Evolutionary conservation across 2,113 vertebrate species (phyloP).

Genomic region (Psophia crepitans): DNA sequence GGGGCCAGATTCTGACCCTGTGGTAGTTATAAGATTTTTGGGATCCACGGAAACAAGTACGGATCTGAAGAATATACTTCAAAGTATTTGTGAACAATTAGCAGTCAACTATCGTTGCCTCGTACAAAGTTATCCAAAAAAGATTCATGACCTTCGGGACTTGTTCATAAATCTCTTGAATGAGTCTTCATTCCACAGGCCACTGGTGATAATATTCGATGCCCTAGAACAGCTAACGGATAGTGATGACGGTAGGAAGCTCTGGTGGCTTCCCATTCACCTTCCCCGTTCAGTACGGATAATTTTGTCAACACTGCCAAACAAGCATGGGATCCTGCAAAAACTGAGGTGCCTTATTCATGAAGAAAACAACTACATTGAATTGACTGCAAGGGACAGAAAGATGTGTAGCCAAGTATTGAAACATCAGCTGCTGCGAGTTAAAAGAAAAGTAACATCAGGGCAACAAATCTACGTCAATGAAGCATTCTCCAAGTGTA

Average conservation of each 20-base stretch:
- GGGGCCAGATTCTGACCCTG: slow-evolving; percentile 93
- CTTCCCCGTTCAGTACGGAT: slow-evolving; percentile 93
- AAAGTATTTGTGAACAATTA: slow-evolving; percentile 95
- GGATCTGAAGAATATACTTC: slow-evolving; percentile 89
- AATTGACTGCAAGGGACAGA: slow-evolving; percentile 88
- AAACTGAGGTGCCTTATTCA: slow-evolving; percentile 92
- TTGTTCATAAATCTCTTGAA: slow-evolving; percentile 92
- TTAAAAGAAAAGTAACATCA: slow-evolving; percentile 96
- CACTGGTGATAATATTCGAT: slow-evolving; percentile 91
- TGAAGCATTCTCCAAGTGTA: slow-evolving; percentile 94
- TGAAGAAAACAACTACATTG: slow-evolving; percentile 89
- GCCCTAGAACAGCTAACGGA: slow-evolving; percentile 93
- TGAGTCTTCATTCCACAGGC: slow-evolving; percentile 91
- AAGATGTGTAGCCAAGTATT: slow-evolving; percentile 97
- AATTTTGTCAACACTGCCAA: slow-evolving; percentile 94
- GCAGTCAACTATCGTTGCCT: slow-evolving; percentile 94
- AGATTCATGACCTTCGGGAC: slow-evolving; percentile 94
- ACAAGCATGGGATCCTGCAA: slow-evolving; percentile 95
- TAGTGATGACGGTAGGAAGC: slow-evolving; percentile 89
- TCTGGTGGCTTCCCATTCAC: slow-evolving; percentile 96
- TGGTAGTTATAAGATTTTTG: slow-evolving; percentile 91
- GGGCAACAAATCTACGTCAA: slow-evolving; percentile 99
- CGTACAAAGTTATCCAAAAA: slow-evolving; percentile 93
- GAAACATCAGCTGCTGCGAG: slow-evolving; percentile 91
- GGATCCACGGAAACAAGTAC: slow-evolving; percentile 89